These are phyloP conservation scores for Drosophila picticornis DNA, from an alignment of 2,888 invertebrate genomes.

Conservation along the genomic window DNA sequence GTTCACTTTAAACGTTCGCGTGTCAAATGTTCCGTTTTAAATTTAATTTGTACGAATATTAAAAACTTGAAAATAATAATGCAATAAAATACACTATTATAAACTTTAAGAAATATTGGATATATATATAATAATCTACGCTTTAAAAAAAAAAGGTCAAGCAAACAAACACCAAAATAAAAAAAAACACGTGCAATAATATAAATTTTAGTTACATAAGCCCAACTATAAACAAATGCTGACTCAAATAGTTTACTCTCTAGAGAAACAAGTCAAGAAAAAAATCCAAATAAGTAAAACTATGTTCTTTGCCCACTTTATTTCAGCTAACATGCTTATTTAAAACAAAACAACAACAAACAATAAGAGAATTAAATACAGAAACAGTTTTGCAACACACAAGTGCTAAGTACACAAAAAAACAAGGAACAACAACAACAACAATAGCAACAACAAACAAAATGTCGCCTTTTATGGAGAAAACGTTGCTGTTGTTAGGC, in stretches of 20 bases:
- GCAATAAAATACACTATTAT: neutral
- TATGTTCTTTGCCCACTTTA: neutral
- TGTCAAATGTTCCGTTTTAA: neutral
- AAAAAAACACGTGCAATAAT: neutral
- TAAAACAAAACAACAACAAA: constrained; percentile 26
- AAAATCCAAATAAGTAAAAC: neutral
- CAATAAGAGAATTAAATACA: constrained; percentile 9
- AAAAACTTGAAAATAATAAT: neutral
- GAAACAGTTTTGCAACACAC: constrained; percentile 12
- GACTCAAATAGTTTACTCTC: neutral
- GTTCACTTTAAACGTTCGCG: constrained; percentile 14
- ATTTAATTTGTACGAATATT: neutral
- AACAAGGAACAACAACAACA: constrained; percentile 22
- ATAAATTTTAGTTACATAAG: neutral
- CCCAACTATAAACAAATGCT: neutral
- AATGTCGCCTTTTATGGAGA: constrained; percentile 84
- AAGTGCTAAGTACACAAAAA: constrained; percentile 23
- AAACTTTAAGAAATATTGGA: neutral
- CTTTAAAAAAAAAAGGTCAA: neutral
- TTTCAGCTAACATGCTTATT: constrained; percentile 48
- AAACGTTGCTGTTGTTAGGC: constrained; percentile 82
- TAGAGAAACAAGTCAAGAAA: neutral
- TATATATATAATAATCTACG: neutral
- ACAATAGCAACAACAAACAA: constrained; percentile 16
- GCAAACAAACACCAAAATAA: neutral